Conservation (phyloP, 2,113 vertebrate species). For the Myiozetetes cayanensis region DNA sequence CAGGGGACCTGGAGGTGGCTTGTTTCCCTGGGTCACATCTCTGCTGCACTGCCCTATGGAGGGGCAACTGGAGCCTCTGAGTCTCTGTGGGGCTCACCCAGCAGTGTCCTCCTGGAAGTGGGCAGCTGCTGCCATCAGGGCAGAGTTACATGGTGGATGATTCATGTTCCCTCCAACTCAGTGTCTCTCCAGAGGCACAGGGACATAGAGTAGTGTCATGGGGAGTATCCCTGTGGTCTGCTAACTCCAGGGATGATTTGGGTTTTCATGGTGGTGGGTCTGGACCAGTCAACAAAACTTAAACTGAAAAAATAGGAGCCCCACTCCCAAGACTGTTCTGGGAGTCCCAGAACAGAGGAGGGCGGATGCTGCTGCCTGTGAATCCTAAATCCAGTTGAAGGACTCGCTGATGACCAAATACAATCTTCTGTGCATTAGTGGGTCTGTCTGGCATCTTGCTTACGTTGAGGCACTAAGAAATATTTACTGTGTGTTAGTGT, state of each 20-base stretch:
- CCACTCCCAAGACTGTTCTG: background rate
- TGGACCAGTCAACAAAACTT: background rate
- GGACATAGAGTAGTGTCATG: background rate
- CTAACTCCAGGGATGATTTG: background rate
- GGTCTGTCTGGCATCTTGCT: background rate
- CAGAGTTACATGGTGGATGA: fast-evolving
- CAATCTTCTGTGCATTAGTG: background rate
- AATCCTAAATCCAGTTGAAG: background rate
- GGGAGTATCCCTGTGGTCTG: background rate
- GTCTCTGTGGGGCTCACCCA: background rate
- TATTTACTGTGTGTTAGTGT: background rate
- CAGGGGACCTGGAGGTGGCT: background rate
- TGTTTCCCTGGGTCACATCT: background rate
- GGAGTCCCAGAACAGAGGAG: background rate
- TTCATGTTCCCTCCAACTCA: background rate
- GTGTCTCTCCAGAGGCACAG: background rate
- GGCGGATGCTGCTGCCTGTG: background rate
- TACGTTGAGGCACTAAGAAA: background rate
- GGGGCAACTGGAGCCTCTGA: background rate
- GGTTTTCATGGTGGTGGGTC: background rate
- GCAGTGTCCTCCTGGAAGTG: fast-evolving
- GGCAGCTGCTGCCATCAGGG: background rate
- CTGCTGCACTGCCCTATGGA: background rate
- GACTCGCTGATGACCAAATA: background rate
- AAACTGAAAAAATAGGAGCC: background rate